Percentiles rank a stretch among this genome's conserved stretches.
Evolutionary conservation across 1,140 invertebrate genomes (phyloP).

Genomic region (Drosophila lacteicornis): DNA sequence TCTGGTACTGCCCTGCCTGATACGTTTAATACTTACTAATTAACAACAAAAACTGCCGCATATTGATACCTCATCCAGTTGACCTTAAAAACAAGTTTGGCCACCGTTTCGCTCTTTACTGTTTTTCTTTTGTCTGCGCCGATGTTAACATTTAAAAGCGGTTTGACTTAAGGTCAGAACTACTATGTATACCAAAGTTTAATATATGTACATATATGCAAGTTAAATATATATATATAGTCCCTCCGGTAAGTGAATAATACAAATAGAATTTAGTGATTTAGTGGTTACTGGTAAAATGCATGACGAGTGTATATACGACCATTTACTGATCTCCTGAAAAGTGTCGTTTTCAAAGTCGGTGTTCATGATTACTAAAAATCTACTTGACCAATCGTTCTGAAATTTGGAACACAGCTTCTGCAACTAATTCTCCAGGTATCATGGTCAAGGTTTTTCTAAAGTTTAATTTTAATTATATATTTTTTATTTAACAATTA

Average conservation of each 20-base stretch:
- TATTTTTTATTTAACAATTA: no score
- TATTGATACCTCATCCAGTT: slow-evolving; percentile 48
- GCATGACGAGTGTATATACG: not conserved
- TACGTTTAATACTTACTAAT: slow-evolving; percentile 31
- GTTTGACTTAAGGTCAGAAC: slow-evolving; percentile 58
- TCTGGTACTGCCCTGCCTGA: not conserved
- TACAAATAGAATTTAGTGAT: no score
- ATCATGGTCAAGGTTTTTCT: no score
- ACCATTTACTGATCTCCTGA: not conserved
- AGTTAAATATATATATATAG: not conserved
- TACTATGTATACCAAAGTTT: slow-evolving; percentile 47
- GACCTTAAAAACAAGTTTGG: slow-evolving; percentile 76
- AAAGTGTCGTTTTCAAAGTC: no score
- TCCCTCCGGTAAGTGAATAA: no score
- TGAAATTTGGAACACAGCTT: no score
- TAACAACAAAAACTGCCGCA: slow-evolving; percentile 39
- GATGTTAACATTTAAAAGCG: slow-evolving; percentile 59
- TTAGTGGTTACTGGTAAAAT: not conserved
- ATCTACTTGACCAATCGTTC: no score
- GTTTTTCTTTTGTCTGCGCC: slow-evolving; percentile 29
- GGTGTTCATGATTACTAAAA: no score
- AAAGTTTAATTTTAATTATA: no score
- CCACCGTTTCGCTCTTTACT: slow-evolving; percentile 53
- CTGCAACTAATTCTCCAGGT: no score
- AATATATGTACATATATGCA: slow-evolving; percentile 5